Evolutionary conservation across 2,797 vertebrate genomes (phyloP).

Genomic region (Acestrorhynchus altus): DNA sequence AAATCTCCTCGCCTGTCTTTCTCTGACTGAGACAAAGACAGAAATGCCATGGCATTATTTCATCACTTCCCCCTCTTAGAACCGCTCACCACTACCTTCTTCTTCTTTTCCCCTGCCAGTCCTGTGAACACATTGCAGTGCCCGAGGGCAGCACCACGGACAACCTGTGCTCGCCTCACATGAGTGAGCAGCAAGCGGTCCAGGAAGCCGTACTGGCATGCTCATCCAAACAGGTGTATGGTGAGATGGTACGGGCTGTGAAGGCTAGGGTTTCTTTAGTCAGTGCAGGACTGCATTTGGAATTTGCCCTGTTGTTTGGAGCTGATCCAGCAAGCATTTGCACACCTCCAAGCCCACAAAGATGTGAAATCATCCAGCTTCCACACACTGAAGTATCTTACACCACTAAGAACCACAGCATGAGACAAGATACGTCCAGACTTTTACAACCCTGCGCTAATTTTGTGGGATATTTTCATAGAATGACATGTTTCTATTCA

Average conservation of each 20-base stretch:
- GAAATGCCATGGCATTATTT: slow-evolving; percentile 73
- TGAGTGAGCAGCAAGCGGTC: slow-evolving; percentile 78
- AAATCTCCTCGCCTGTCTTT: neutral
- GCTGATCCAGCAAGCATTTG: no score
- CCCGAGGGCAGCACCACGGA: slow-evolving; percentile 80
- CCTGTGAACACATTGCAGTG: slow-evolving; percentile 83
- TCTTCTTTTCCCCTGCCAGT: slow-evolving; percentile 63
- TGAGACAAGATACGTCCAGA: no score
- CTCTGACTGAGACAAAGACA: neutral
- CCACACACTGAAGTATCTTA: no score
- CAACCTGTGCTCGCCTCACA: slow-evolving; percentile 82
- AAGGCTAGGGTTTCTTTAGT: slow-evolving; percentile 79
- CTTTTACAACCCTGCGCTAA: no score
- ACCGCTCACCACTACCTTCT: slow-evolving; percentile 14
- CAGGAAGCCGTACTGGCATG: slow-evolving; percentile 79
- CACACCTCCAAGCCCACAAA: no score
- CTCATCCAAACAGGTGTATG: slow-evolving; percentile 83
- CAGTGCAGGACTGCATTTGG: slow-evolving; percentile 76
- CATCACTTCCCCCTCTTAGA: slow-evolving; percentile 63
- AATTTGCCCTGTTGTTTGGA: no score
- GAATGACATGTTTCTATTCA: no score
- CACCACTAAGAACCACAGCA: no score
- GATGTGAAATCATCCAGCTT: no score
- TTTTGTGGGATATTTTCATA: no score
- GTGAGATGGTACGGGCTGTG: slow-evolving; percentile 79